Evolutionary conservation across 2,797 vertebrate species (phyloP).

Genomic region (Thaleichthys pacificus): DNA sequence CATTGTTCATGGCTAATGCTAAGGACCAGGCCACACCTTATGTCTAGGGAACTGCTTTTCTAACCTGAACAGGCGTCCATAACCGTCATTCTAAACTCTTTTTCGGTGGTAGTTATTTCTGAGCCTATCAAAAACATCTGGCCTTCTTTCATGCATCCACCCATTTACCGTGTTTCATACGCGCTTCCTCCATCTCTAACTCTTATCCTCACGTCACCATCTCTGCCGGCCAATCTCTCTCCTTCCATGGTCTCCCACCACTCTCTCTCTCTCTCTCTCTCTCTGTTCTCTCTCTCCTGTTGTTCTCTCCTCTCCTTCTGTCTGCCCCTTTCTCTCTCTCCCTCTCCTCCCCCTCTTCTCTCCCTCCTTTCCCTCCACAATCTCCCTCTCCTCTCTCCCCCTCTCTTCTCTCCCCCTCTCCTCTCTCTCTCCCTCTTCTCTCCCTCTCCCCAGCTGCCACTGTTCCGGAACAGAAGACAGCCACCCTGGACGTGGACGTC

Average conservation of each 20-base stretch:
- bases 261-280: not conserved
- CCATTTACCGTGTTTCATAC: not conserved
- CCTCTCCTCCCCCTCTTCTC: constrained; percentile 10
- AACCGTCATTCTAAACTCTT: not conserved
- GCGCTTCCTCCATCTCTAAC: not conserved
- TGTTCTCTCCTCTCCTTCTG: not conserved
- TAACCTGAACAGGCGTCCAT: not conserved
- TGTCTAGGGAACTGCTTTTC: not conserved
- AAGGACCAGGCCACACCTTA: not conserved
- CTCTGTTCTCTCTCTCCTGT: not conserved
- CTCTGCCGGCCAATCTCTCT: not conserved
- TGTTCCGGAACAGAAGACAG: constrained; percentile 93
- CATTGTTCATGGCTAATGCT: not conserved
- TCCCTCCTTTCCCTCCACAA: not conserved
- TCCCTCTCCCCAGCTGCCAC: constrained; percentile 80
- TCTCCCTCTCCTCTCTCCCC: not conserved
- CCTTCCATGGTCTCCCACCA: not conserved
- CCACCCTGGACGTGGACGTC: constrained; percentile 92
- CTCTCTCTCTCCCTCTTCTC: constrained; percentile 18
- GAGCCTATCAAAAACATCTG: constrained; percentile 6
- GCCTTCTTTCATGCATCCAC: not conserved
- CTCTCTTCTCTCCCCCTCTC: too few species aligned
- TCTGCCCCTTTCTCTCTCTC: not conserved
- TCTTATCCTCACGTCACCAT: not conserved
- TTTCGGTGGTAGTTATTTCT: not conserved